These are phyloP conservation scores for Drosophila stalkeri DNA, from an alignment of 2,888 invertebrate species.

Conservation along the genomic window DNA sequence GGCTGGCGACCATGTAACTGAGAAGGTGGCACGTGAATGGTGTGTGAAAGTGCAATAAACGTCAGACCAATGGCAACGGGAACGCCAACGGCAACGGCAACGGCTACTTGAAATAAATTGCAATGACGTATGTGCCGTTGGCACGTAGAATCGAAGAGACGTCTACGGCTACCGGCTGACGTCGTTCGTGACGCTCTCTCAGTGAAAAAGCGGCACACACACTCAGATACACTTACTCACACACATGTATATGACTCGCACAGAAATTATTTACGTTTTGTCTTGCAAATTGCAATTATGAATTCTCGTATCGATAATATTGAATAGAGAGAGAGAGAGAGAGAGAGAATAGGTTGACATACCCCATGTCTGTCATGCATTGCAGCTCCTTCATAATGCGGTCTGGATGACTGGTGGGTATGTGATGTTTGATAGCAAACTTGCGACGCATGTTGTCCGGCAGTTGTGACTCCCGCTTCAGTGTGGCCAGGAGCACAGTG, in stretches of 20 bases:
- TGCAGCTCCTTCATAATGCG: conserved; percentile 92
- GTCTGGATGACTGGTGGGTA: conserved; percentile 94
- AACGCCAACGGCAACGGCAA: conserved; percentile 12
- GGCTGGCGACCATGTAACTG: conserved; percentile 38
- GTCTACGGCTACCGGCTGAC: conserved; percentile 57
- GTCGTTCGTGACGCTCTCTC: conserved; percentile 67
- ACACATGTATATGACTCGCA: not conserved
- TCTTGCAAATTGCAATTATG: not conserved
- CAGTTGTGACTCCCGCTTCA: conserved; percentile 85
- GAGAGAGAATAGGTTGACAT: conserved; percentile 63
- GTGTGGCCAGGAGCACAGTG: conserved; percentile 92
- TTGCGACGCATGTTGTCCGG: conserved; percentile 86
- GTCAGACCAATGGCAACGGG: conserved; percentile 42
- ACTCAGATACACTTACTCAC: not conserved
- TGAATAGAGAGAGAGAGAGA: not conserved
- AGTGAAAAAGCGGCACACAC: conserved; percentile 9
- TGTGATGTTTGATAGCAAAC: conserved; percentile 94
- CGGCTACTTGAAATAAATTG: conserved; percentile 63
- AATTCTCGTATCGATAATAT: not conserved
- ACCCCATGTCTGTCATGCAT: conserved; percentile 92
- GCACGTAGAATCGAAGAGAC: conserved; percentile 43
- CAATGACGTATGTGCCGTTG: conserved; percentile 68
- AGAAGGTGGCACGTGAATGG: conserved; percentile 68
- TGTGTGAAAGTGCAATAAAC: conserved; percentile 80
- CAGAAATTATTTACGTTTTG: not conserved